Base-by-base conservation (phyloP, 2,797 vertebrate species). In the Chaunax sp. region DNA sequence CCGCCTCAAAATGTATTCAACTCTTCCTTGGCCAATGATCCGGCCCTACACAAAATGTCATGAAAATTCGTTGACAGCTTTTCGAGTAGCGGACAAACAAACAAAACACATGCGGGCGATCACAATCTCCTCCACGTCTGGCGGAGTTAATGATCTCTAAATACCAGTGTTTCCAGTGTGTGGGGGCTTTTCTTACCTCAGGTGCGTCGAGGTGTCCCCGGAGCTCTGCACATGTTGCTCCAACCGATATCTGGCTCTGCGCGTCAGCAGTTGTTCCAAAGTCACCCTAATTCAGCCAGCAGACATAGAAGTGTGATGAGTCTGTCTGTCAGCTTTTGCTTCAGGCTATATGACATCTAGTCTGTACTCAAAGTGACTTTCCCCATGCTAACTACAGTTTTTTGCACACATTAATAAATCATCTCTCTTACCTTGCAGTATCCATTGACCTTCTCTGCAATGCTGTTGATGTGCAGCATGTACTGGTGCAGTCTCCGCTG, bases 201-300 rank as follows among this genome's bases (percentile, higher is more conserved):
- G 69, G 22, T 75, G 93, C 87, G 80, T 70, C 83, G 78, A 92
- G 87, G 51, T 51, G 88, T 87, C 87, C 89, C 84, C 65, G 76
- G 64, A 92, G 74, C 20, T 92, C 88, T 84, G 77, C 86, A 82
- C 92, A 87, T 26, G 92, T 80, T 45, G 92, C 90, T 67, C 87
- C 77, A 77, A 89, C 89, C 71, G 94, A 77, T 72, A 86, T 75
- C 83, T 92, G 92, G 76, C 87, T 94, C 67, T 94, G 89, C 68
- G 78, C 90, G 85, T 93, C 94, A 82, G 90, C 91, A 51, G 74
- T 1, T 47, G 69, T 44, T 13, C 68, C 75, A 20, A 11, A 37
- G 5, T 84, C 87, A 35, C 64, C 51, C 89, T 91, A 37, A 51
- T 59, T 9, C 45, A 73, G 23, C 8, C 49, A 65, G 78, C 43